Evolutionary conservation across 2,888 invertebrate species (phyloP), one percentile per base, ranked within the genome.

Genomic region (Empis livida): DNA sequence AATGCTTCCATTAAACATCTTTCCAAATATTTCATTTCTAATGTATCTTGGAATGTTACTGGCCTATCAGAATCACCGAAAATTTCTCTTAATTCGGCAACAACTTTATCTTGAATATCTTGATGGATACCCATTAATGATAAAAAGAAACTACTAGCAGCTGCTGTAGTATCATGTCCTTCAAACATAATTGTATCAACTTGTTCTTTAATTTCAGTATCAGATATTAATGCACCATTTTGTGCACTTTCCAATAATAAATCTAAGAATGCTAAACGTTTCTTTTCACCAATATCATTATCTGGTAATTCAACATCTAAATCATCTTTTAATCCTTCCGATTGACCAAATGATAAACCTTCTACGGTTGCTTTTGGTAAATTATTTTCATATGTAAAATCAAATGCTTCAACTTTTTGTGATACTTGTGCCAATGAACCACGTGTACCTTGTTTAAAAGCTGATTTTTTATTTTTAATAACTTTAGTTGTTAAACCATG

Each of bases 111-210:
- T 68, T 86, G 86, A 55, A 85, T 76, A 48, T 83, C 72, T 59
- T 80, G 79, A 64, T 84, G 82, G 50, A 79, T 73, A 48, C 84
- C 87, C 74, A 88, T 78, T 58, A 85, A 64, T 37, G 82, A 85
- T n/a, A 87, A 71, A 63, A 83, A 81, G 71, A 86, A 87, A 59
- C 86, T 86, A 56, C 84, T 84, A 11, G 82, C 86, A 23, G 86
- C 84, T 4, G 87, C 85, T 3, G 86, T 86, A 2, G 87, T 88
- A 58, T 87, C 86, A 62, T 86, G 86, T 40, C 85, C 86, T 77
- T 92, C 84, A 63, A 87, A 86, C 87, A 88, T 87, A 56, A 88
- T 87, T 0, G 86, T 87, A 61, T 86, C 82, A 1, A 87, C 86
- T 75, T 88, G 84, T 62, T 88, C 86, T 57, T 82, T 81, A 55